Percentiles rank a stretch among this genome's conserved stretches.
Evolutionary conservation across 2,113 vertebrate species (phyloP).

Genomic region (Heptranchias perlo): DNA sequence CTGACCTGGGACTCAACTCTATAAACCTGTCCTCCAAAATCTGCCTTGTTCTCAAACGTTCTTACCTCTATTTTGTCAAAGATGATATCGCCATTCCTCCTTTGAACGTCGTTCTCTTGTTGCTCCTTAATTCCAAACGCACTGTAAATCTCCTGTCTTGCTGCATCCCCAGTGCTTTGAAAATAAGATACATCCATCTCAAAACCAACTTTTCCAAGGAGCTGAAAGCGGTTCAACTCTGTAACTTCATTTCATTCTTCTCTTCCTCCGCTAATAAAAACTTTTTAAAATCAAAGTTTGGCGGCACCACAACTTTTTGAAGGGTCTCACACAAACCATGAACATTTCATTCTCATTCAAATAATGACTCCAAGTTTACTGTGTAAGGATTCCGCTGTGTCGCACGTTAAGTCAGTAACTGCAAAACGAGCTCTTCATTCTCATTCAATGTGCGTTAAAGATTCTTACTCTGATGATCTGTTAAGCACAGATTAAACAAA

Average conservation of each 20-base stretch:
- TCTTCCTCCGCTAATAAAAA: background rate
- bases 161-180: background rate
- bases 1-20: background rate
- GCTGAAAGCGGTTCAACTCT: background rate
- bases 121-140: background rate
- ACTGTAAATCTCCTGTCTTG: background rate
- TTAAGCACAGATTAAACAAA: background rate
- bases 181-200: background rate
- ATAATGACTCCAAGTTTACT: background rate
- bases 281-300: background rate
- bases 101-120: background rate
- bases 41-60: background rate
- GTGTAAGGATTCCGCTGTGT: background rate
- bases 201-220: background rate
- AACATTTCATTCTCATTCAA: background rate
- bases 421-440: background rate
- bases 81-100: background rate
- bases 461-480: background rate
- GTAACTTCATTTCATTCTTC: background rate
- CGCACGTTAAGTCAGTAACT: background rate
- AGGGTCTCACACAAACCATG: background rate
- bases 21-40: background rate
- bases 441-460: background rate
- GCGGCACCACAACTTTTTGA: background rate
- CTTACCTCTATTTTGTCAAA: background rate